phyloP scores from a whole-genome alignment of 2,797 vertebrate genomes.

The Myotis pilosus region DNA sequence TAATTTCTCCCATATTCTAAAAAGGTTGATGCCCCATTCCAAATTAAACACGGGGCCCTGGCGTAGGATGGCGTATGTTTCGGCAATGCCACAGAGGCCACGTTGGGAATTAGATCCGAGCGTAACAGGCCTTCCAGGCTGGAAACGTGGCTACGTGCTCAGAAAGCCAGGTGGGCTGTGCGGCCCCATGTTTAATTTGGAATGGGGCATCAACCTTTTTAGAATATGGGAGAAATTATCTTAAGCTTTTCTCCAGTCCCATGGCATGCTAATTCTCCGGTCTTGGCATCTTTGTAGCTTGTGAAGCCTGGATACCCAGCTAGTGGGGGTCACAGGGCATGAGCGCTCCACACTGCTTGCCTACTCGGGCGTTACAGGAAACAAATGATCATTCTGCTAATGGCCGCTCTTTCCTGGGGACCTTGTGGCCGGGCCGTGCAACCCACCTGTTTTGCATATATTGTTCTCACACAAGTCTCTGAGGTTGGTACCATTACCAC shows the following conservation, averaged over 20 bases:
- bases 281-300: background rate
- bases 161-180: background rate
- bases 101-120: conserved; percentile 55
- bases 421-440: background rate
- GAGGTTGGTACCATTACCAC: background rate
- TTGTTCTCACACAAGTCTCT: background rate
- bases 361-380: rapidly evolving
- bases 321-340: background rate
- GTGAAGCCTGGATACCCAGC: background rate
- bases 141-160: background rate
- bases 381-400: rapidly evolving
- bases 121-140: conserved; percentile 36
- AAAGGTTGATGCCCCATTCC: background rate
- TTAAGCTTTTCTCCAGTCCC: too few relatives aligned
- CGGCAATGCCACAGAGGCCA: rapidly evolving
- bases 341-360: background rate
- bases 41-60: too few relatives aligned
- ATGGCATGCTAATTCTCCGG: too few relatives aligned
- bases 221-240: too few relatives aligned
- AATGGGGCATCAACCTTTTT: too few relatives aligned
- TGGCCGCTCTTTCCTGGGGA: background rate
- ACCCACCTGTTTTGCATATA: background rate
- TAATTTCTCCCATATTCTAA: background rate
- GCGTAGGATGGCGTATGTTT: background rate
- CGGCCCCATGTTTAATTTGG: too few relatives aligned